A percentile compares a stretch with the other conserved stretches of the same genome.
Evolutionary conservation across 2,113 vertebrate species (phyloP).

Genomic region (Apus apus): DNA sequence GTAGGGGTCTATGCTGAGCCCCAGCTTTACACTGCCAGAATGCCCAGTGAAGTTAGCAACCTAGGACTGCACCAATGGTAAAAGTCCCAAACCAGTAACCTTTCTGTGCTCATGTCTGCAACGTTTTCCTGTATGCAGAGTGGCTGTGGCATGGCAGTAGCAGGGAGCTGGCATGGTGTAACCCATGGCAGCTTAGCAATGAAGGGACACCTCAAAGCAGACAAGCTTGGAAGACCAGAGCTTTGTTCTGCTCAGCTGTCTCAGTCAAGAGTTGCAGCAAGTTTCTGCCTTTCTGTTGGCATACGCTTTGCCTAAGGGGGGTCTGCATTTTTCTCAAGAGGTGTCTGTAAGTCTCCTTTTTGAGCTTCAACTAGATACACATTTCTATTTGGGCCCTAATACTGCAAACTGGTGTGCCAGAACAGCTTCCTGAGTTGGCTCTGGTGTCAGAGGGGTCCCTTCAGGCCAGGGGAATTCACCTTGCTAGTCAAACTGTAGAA

Average conservation of each 20-base stretch:
- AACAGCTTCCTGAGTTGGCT: not conserved
- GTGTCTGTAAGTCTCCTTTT: not conserved
- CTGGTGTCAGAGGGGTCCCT: not conserved
- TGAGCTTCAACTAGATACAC: not conserved
- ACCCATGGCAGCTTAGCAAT: not conserved
- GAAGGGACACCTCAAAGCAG: not conserved
- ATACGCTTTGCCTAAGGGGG: not conserved
- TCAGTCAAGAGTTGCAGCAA: not conserved
- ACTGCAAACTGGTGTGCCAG: not conserved
- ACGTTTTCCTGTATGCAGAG: not conserved
- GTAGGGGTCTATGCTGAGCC: not conserved
- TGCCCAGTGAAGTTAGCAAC: not conserved
- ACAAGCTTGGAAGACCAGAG: not conserved
- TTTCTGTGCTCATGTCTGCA: not conserved
- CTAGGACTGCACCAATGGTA: not conserved
- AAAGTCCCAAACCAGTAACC: not conserved
- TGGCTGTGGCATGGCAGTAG: not conserved
- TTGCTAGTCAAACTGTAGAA: not conserved
- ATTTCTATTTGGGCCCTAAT: not conserved
- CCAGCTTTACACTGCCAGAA: not conserved
- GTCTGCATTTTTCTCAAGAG: not conserved
- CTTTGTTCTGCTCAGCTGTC: not conserved
- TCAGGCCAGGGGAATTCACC: not conserved
- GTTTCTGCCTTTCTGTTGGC: not conserved
- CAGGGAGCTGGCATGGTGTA: not conserved